These are phyloP conservation scores for Leptocoma aspasia DNA, from an alignment of 2,113 vertebrate species.

Conservation along the genomic window DNA sequence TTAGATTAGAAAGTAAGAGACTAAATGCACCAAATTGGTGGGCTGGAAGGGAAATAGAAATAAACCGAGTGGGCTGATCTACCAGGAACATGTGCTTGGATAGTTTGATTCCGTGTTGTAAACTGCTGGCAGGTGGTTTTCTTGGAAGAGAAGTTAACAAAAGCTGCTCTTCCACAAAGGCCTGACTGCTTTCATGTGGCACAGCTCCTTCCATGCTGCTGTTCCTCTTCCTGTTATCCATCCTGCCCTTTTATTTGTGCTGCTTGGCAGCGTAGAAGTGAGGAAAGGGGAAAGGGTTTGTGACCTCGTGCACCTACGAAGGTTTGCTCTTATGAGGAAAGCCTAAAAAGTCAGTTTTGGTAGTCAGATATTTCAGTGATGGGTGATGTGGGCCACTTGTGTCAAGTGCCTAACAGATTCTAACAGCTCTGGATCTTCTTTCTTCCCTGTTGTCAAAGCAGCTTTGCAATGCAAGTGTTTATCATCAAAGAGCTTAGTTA, in stretches of 20 bases:
- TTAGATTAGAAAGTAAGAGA: background rate
- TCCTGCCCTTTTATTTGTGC: background rate
- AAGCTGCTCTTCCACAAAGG: background rate
- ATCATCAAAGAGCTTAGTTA: background rate
- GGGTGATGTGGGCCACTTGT: background rate
- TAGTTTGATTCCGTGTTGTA: background rate
- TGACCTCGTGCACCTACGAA: background rate
- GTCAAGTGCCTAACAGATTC: background rate
- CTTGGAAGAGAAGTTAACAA: conserved; percentile 23
- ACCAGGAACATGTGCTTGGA: background rate
- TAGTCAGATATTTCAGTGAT: background rate
- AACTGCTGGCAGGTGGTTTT: conserved; percentile 43
- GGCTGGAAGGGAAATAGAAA: background rate
- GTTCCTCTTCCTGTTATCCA: background rate
- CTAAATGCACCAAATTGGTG: background rate
- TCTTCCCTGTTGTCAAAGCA: background rate
- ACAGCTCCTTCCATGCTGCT: background rate
- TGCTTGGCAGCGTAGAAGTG: background rate
- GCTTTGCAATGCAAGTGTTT: background rate
- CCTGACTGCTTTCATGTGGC: conserved; percentile 20
- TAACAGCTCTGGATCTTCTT: background rate
- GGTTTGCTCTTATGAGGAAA: background rate
- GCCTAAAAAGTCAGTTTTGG: background rate
- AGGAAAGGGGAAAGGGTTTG: background rate
- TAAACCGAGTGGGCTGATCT: conserved; percentile 21